A percentile compares a stretch with the other conserved stretches of the same genome.
Conservation (phyloP, 2,113 vertebrate species). For the Pygathrix nemaeus region DNA sequence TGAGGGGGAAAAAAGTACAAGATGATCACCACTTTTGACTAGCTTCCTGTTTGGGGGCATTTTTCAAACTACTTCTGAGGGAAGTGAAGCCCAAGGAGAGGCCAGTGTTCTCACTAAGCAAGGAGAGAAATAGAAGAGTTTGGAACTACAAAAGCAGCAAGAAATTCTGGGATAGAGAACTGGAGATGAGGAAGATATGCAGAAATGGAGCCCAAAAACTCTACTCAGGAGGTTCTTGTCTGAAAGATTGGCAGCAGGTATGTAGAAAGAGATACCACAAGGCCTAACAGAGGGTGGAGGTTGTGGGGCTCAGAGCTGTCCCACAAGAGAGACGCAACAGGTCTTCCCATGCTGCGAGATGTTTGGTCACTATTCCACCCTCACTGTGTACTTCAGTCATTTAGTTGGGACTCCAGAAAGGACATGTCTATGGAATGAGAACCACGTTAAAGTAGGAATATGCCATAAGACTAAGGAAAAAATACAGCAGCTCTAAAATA, state of each 20-base stretch:
- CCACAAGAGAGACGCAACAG: not conserved
- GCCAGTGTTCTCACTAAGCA: not conserved
- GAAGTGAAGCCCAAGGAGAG: not conserved
- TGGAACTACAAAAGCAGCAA: not conserved
- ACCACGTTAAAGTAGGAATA: not conserved
- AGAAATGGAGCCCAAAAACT: not conserved
- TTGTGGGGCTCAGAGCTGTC: not conserved
- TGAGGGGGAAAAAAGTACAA: not conserved
- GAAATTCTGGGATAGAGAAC: not conserved
- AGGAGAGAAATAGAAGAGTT: not conserved
- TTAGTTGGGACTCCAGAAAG: not conserved
- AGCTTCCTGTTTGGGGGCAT: not conserved
- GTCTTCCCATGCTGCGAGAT: not conserved
- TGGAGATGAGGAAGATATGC: not conserved
- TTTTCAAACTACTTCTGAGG: not conserved
- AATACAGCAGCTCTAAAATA: not conserved
- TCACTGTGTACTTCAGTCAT: not conserved
- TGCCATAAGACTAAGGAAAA: not conserved
- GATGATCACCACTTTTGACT: not conserved
- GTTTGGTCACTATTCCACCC: not conserved
- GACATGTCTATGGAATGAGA: not conserved
- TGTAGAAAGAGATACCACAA: not conserved
- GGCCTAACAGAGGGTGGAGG: not conserved
- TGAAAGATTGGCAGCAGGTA: not conserved
- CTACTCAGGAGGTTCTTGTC: not conserved